Evolutionary conservation across 92 coral and sea anemone genomes (phyloP), one percentile per base, ranked within the genome.

Genomic region (Umimayanthus kanabou): DNA sequence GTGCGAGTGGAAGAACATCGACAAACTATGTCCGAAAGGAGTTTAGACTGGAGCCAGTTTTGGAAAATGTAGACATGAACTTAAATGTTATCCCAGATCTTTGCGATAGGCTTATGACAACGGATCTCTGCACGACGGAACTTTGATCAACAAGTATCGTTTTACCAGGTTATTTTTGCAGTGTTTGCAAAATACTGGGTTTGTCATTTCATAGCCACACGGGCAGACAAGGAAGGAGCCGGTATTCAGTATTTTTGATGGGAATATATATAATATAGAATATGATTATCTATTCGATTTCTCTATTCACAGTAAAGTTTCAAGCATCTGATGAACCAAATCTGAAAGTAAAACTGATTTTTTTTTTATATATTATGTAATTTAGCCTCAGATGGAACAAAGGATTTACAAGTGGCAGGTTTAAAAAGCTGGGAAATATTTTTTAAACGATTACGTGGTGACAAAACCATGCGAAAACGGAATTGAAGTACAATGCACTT

Each of bases 101-200:
- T 75, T 39, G 89, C 29, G 88, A 86, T 30, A 89, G 89, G 57
- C 88, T 91, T 1, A 79, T 93, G 84, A 93, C 95, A 6, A 96
- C 98, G 11, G 98, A 96, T 92, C 90, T 96, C 58, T 96, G 98
- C 78, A 95, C 98, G 29, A 96, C 98, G 2, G 98, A 96, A 47
- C 94, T 96, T 5, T 83, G 58, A 69, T 82, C 37, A 9, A 47
- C 61, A 14, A 9, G 77, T n/a, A 42, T 53, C 40, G 28, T 66
- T 82, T 23, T 42, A 40, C 47, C 18, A 25, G 16, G 28, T 78
- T 25, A 39, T 33, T 39, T 75, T 8, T 75, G 70, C 49, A 37
- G 57, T 1, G 23, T 65, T 81, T 81, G 55, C 53, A 7, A n/a
- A 81, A 8, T 81, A 16, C 22, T 30, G 9, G 20, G 39, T 49